Base-by-base conservation (phyloP, 2,113 vertebrate genomes). In the Cavia porcellus region DNA sequence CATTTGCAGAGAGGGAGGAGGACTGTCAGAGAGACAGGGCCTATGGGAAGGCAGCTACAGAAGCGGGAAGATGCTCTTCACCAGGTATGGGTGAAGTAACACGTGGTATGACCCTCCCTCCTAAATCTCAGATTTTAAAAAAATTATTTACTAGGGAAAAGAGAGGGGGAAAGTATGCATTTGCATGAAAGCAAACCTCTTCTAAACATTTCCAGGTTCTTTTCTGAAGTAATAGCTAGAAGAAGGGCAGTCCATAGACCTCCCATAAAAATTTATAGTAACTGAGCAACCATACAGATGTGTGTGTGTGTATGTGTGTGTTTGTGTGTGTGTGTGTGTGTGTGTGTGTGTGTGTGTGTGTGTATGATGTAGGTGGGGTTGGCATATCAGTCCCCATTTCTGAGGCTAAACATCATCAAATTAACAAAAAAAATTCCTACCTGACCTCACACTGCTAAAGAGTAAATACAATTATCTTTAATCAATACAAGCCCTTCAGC, bases 401-500 rank as follows among this genome's bases (percentile, higher is more conserved):
- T 96, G 72, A 95, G 82, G 94, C 92, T 47, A 97, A 97, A 81
- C 90, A 96, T 88, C 32, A 89, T 85, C 92, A 97, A 98, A 97
- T 97, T 97, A 96, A 92, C 96, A 93, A 96, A 97, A 94, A 96
- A 97, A 86, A 96, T 92, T 95, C 96, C 88, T 96, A 82, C 87
- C 92, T 80, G 82, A 92, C 77, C 94, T 95, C 97, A 95, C 79
- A 96, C 85, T 96, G 95, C 95, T 94, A 47, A 95, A 98, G 94
- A 97, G 96, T 97, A 98, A 98, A 98, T 97, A 97, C 80, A 98
- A 98, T 98, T 97, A 97, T 94, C 90, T 94, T 96, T 97, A 97
- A 98, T 98, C 97, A 98, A 98, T 98, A 97, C 77, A 77, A 95
- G 95, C 92, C 97, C 95, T 96, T 97, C 96, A 96, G 95, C 74